Evolutionary conservation across 2,888 invertebrate genomes (phyloP), one percentile per base, ranked within the genome.

Genomic region (Blomia tropicalis): DNA sequence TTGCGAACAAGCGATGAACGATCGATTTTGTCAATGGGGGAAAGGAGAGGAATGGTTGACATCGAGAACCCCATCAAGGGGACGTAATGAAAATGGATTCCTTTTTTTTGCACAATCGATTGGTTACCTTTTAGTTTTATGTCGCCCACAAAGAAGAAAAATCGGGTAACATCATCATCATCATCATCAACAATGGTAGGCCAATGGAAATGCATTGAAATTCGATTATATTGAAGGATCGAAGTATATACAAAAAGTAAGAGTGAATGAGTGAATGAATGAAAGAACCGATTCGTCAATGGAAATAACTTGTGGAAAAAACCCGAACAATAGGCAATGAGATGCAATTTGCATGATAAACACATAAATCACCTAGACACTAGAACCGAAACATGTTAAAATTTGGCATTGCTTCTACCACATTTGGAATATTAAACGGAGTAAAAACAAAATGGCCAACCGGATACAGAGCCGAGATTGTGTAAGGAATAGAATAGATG

Each of bases 331-430:
- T n/a, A n/a, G n/a, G n/a, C n/a, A n/a, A n/a, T n/a, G n/a, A n/a
- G n/a, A n/a, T n/a, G n/a, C n/a, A 47, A 47, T 47, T 47, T 47
- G 51, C 51, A 47, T 47, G 51, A 47, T 47, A 47, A 47, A 47
- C 51, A 47, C 51, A 47, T 47, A 47, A 47, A 47, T 47, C 51
- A 47, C 51, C 51, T 47, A 47, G 51, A 47, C 14, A 47, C 51
- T 11, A 47, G n/a, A 47, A 11, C 7, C 7, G n/a, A n/a, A 47
- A 7, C 27, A 27, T n/a, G 7, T 47, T 27, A n/a, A 19, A 47
- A 47, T 7, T 19, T 11, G 51, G 7, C 23, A 11, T 7, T 47
- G 51, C 7, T 22, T 47, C 11, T 7, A n/a, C 41, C 14, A n/a
- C 41, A 41, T 41, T 41, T 41, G 41, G n/a, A 41, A n/a, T n/a